Percentiles rank a stretch among this genome's conserved stretches.
phyloP scores from a whole-genome alignment of 2,888 invertebrate species.

The Zaprionus obscuricornis region DNA sequence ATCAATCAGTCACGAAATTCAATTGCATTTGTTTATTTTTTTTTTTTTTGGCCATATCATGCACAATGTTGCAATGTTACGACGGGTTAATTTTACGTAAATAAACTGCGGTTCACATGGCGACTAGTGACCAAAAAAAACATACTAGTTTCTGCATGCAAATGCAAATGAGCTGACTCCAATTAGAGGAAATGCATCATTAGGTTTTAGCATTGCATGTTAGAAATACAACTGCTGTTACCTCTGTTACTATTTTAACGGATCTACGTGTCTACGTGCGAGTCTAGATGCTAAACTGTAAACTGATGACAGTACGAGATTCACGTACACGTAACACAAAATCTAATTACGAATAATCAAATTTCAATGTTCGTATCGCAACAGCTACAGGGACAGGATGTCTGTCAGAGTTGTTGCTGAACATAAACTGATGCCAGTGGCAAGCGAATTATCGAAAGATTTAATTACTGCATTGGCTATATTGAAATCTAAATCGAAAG shows the following conservation, averaged over 20 bases:
- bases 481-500: neutral
- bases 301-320: slow-evolving; percentile 9
- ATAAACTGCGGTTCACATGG: slow-evolving; percentile 33
- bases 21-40: no score
- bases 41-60: no score
- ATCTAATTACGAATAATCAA: slow-evolving; percentile 39
- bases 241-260: slow-evolving; percentile 4
- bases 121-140: slow-evolving; percentile 2
- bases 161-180: slow-evolving; percentile 64
- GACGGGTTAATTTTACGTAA: slow-evolving; percentile 47
- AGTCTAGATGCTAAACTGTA: neutral
- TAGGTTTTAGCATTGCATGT: slow-evolving; percentile 6
- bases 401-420: slow-evolving; percentile 17
- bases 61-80: slow-evolving; percentile 19
- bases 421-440: neutral
- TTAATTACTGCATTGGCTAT: neutral
- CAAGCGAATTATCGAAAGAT: slow-evolving; percentile 11
- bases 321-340: slow-evolving; percentile 11
- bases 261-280: neutral
- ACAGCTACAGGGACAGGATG: neutral
- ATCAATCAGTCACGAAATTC: no score
- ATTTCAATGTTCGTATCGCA: slow-evolving; percentile 22
- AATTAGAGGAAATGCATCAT: slow-evolving; percentile 59
- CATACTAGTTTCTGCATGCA: slow-evolving; percentile 46
- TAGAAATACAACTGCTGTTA: neutral